Evolutionary conservation across 2,113 vertebrate genomes (phyloP).

Genomic region (Petrocephalus zakoni): DNA sequence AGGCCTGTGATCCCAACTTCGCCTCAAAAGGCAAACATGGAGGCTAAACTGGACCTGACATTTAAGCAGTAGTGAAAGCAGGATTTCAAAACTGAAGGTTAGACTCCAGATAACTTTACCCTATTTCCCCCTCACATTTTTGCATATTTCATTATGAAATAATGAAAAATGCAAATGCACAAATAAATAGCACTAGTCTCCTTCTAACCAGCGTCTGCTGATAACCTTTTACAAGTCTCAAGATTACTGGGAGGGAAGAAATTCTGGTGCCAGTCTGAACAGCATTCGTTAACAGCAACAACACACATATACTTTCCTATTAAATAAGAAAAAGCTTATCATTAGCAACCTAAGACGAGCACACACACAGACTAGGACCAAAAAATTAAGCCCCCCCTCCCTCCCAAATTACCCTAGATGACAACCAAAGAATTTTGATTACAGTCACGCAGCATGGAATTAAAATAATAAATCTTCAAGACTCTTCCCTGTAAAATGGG

Average conservation of each 20-base stretch:
- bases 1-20: neutral
- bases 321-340: neutral
- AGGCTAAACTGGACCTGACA: neutral
- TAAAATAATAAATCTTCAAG: neutral
- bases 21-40: neutral
- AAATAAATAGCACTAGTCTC: neutral
- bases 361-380: neutral
- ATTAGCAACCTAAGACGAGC: neutral
- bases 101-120: neutral
- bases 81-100: neutral
- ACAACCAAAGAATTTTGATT: neutral
- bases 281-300: neutral
- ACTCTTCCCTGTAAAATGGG: neutral
- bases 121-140: neutral
- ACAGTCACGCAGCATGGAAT: neutral
- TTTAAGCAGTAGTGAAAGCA: neutral
- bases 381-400: neutral
- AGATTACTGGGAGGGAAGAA: neutral
- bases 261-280: neutral
- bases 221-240: neutral
- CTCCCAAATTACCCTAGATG: neutral
- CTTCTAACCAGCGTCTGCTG: neutral
- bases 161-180: conserved; percentile 1
- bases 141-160: conserved; percentile 7
- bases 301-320: neutral